Conservation (phyloP, 2,888 invertebrate species). For the Crematogaster levior region DNA sequence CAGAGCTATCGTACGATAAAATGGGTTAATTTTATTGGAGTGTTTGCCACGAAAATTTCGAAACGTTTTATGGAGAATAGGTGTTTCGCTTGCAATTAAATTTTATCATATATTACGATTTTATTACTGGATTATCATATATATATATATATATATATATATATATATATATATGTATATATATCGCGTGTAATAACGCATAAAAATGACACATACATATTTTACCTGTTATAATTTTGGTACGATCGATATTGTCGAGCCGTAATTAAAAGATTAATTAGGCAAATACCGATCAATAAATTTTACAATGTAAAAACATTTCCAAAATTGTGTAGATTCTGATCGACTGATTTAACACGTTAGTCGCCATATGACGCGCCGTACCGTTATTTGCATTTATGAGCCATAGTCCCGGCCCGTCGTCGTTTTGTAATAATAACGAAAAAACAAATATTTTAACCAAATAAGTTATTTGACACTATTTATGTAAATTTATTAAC, state of each 20-base stretch:
- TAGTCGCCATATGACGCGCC: too few relatives aligned
- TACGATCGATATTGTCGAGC: background rate
- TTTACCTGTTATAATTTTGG: background rate
- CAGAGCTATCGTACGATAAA: constrained; percentile 6
- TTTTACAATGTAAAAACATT: constrained; percentile 74
- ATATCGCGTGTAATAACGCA: background rate
- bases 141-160: background rate
- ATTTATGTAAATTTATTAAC: too few relatives aligned
- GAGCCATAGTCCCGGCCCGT: too few relatives aligned
- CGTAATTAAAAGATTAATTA: constrained; percentile 30
- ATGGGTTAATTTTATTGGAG: constrained; percentile 25
- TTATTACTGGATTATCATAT: constrained; percentile 11
- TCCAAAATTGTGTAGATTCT: constrained; percentile 55
- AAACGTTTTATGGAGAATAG: constrained; percentile 41
- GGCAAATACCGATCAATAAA: constrained; percentile 45
- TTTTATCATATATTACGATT: constrained; percentile 15
- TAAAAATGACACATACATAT: background rate
- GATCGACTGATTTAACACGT: constrained; percentile 25
- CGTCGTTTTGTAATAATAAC: too few relatives aligned
- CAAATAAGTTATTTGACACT: too few relatives aligned
- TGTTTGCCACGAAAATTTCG: constrained; percentile 18
- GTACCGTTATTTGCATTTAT: too few relatives aligned
- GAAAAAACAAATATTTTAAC: too few relatives aligned
- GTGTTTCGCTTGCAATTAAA: constrained; percentile 55
- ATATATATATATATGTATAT: background rate